A percentile compares a stretch with the other conserved stretches of the same genome.
Conservation (phyloP, 2,113 vertebrate genomes). For the Amphilophus citrinellus region DNA sequence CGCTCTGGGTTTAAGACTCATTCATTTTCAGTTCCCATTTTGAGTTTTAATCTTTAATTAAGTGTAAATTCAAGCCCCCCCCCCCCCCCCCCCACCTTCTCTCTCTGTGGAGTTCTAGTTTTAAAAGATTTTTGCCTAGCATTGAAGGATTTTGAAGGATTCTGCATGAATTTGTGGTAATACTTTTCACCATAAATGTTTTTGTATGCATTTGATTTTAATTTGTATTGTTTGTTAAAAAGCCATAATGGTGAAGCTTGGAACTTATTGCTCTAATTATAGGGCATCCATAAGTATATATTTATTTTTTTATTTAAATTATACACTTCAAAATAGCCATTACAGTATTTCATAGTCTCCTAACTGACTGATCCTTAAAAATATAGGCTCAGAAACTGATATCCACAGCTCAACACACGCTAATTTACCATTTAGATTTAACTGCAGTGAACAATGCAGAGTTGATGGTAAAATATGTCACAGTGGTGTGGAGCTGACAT, state of each 20-base stretch:
- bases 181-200: background rate
- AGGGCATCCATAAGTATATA: background rate
- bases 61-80: background rate
- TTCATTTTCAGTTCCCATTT: conserved; percentile 11
- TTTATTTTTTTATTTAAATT: background rate
- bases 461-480: background rate
- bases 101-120: background rate
- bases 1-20: background rate
- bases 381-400: background rate
- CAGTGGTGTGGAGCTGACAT: background rate
- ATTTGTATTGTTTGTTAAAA: background rate
- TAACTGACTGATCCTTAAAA: background rate
- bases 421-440: background rate
- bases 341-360: background rate
- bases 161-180: background rate
- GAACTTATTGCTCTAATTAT: background rate
- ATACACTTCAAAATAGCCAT: background rate
- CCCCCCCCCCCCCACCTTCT: too few relatives aligned
- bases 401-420: background rate
- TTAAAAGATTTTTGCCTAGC: too few relatives aligned
- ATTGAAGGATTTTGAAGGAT: too few relatives aligned
- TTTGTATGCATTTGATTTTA: background rate
- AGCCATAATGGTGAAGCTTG: background rate
- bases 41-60: conserved; percentile 2
- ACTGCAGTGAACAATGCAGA: background rate